Base-by-base conservation (phyloP, 2,888 invertebrate genomes). In the Hypolimnas misippus region DNA sequence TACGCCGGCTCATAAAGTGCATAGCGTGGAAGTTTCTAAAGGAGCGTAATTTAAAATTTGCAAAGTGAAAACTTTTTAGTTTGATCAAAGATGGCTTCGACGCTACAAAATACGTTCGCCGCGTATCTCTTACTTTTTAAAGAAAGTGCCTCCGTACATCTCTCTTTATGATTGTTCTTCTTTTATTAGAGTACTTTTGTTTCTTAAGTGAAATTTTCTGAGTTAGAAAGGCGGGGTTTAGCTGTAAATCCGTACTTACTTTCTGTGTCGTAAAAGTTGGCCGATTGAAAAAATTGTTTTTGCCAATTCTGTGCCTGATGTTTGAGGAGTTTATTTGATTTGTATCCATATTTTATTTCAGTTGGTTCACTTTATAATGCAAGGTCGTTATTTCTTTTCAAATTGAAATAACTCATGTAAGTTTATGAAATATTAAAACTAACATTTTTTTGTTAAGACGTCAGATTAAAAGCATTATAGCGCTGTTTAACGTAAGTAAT, bases 181-280 rank as follows among this genome's bases (percentile, higher is more conserved):
- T 90, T 90, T 90, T 90, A 90, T 90, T 90, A 82, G 81, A 88
- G 86, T 89, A 89, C 90, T 90, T 89, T 90, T 89, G 86, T 90
- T 89, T 86, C 84, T 86, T 88, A 88, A 90, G 89, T 89, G 88
- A 89, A 89, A 89, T 89, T 85, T 88, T 79, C 83, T 78, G 85
- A 89, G 86, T 89, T 88, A 79, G 82, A 82, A 86, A 87, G 84
- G 83, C 84, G 83, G 80, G 52, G 84, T 83, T 83, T 83, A 77
- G 82, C 77, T 84, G 84, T 84, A 90, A 89, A 89, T 87, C 90
- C 87, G 81, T 86, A 87, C 86, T 89, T 86, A 89, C 87, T 83
- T 81, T 81, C 81, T 80, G 81, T 74, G 79, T 83, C 83, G 84
- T 87, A 88, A 89, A 89, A 89, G 82, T 89, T 87, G 70, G 79